These are phyloP conservation scores for Porites australiensis DNA, from an alignment of 64 coral and sea anemone genomes.

Conservation along the genomic window DNA sequence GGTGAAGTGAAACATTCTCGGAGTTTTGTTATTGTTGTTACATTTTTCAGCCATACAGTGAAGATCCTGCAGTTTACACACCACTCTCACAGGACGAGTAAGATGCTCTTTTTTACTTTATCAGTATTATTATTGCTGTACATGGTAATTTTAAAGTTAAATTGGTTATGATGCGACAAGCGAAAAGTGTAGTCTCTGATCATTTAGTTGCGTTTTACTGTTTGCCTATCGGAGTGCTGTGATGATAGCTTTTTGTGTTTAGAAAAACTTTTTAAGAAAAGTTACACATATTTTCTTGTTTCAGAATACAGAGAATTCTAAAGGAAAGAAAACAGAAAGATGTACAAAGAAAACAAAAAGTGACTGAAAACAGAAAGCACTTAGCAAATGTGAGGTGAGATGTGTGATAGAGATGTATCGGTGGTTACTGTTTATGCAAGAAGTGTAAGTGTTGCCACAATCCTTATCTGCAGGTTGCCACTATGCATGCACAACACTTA, in stretches of 20 bases:
- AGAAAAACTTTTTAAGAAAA: background rate
- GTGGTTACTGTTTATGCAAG: too few species aligned
- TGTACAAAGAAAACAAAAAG: constrained; percentile 97
- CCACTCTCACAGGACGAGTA: constrained; percentile 98
- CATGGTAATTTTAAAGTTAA: too few species aligned
- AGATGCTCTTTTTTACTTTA: constrained; percentile 6
- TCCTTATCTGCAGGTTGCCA: too few species aligned
- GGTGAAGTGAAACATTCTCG: too few species aligned
- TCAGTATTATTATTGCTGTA: background rate
- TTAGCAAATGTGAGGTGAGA: constrained; percentile 97
- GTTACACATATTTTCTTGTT: background rate
- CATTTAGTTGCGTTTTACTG: too few species aligned
- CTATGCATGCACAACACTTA: too few species aligned
- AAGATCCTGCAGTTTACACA: constrained; percentile 96
- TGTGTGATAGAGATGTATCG: too few species aligned
- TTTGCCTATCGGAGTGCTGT: too few species aligned
- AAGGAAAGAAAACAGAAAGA: constrained; percentile 98
- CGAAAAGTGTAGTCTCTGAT: too few species aligned
- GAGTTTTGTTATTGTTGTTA: background rate
- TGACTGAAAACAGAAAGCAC: constrained; percentile 96
- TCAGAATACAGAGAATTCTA: constrained; percentile 96
- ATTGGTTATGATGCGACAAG: too few species aligned
- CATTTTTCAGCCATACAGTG: constrained; percentile 88
- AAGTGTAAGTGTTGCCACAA: too few species aligned
- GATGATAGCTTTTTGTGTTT: too few species aligned